Evolutionary conservation across 2,797 vertebrate genomes (phyloP).

Genomic region (Cephalopachus bancanus): DNA sequence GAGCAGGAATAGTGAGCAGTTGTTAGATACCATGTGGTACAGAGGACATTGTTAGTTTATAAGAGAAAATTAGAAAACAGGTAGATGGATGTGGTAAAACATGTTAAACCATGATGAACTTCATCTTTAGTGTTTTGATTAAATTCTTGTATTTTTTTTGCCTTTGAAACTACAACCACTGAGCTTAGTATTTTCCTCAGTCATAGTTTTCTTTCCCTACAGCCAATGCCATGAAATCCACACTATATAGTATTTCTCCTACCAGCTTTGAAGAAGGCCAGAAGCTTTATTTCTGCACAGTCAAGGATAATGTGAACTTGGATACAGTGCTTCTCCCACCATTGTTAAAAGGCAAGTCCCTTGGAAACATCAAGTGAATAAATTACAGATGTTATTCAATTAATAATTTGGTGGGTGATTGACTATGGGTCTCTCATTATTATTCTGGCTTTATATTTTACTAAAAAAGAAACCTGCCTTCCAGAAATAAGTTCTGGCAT

Average conservation of each 20-base stretch:
- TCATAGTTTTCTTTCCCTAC: not conserved
- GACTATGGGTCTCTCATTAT: constrained; percentile 3
- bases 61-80: constrained; percentile 41
- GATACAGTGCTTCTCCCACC: constrained; percentile 68
- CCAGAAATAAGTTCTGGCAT: constrained; percentile 26
- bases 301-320: constrained; percentile 72
- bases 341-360: constrained; percentile 69
- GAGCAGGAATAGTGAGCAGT: not conserved
- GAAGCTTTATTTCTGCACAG: constrained; percentile 70
- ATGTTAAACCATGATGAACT: not conserved
- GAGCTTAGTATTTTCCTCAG: not conserved
- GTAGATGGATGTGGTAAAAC: not conserved
- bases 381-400: not conserved
- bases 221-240: constrained; percentile 66
- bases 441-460: constrained; percentile 37
- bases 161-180: not conserved
- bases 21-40: not conserved
- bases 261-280: constrained; percentile 41
- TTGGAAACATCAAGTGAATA: not conserved
- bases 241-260: constrained; percentile 45
- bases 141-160: not conserved
- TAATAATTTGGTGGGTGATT: constrained; percentile 29
- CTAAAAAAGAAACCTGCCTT: not conserved
- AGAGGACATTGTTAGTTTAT: constrained; percentile 19
- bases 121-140: not conserved